Base-by-base conservation (phyloP, 2,797 vertebrate species). In the Sebastiscus albofasciatus region DNA sequence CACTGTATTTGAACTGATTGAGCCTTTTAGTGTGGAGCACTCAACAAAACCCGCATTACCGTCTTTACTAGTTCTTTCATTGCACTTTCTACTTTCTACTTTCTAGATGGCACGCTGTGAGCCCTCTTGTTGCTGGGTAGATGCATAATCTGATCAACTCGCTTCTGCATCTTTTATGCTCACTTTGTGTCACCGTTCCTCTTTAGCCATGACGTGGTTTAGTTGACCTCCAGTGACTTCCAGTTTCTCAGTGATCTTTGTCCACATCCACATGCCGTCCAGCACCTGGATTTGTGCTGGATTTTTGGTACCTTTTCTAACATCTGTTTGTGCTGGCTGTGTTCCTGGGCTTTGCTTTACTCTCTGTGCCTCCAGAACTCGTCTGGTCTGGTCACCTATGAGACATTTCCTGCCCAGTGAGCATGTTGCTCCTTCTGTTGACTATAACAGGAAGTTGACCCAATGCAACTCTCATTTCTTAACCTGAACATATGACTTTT, bases 261-360 rank as follows among this genome's bases (percentile, higher is more conserved):
- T 59, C 8, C 26, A 18, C 26, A 11, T 67, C 72, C 18, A 49
- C 18, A 49, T 69, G 49, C 67, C 65, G 24, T 16, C 67, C 20
- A 61, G 56, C 59, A 62, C 61, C 52, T 80, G 60, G 46, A 22
- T 77, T 81, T 71, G 27, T 60, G 60, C 18, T 73, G 59, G 29
- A 77, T 66, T 59, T 71, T 69, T 74, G 60, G 59, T 84, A 42
- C 18, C 42, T 76, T 77, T 81, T 87, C 72, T 66, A 81, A 67
- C 87, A 89, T 87, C 74, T 90, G 75, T 77, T 85, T 74, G 62
- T 80, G 36, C 64, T 85, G 85, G 87, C 83, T 78, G 7, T 16
- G 20, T 83, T 81, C 79, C 82, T 68, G 49, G 54, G 18, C 74
- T 85, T 82, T 22, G 34, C 2, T 20, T 75, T 70, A 60, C 56